A percentile compares a stretch with the other conserved stretches of the same genome.
Evolutionary conservation across 2,888 invertebrate genomes (phyloP).

Genomic region (Ornithoptera alexandrae): DNA sequence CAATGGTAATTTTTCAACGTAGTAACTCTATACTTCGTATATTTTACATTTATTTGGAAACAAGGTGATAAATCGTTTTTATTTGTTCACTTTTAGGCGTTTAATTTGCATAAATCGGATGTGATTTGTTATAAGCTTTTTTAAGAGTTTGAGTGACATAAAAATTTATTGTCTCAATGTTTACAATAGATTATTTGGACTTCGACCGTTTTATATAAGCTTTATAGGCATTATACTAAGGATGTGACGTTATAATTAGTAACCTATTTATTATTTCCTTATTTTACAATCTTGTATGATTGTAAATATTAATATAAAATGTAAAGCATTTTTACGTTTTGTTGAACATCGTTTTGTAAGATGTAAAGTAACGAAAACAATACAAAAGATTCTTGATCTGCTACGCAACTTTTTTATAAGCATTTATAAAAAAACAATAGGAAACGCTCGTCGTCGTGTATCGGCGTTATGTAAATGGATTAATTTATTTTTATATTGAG

Average conservation of each 20-base stretch:
- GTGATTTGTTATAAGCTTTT: too few species aligned
- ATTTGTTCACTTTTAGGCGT: not conserved
- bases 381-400: slow-evolving; percentile 2
- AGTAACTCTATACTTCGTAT: slow-evolving; percentile 5
- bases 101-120: not conserved
- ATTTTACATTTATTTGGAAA: not conserved
- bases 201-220: too few species aligned
- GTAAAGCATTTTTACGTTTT: not conserved
- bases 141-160: too few species aligned
- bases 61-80: not conserved
- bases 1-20: slow-evolving; percentile 19
- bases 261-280: too few species aligned
- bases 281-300: too few species aligned
- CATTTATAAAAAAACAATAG: slow-evolving; percentile 8
- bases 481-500: slow-evolving; percentile 18
- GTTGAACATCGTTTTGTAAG: not conserved
- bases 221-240: too few species aligned
- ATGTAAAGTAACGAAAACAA: slow-evolving; percentile 4
- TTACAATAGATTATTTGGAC: too few species aligned
- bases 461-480: slow-evolving; percentile 18
- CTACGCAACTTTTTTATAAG: not conserved
- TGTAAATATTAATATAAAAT: not conserved
- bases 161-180: too few species aligned
- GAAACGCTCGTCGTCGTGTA: slow-evolving; percentile 18
- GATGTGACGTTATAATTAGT: too few species aligned